Conservation (phyloP, 1,140 invertebrate species). For the Achroia grisella region DNA sequence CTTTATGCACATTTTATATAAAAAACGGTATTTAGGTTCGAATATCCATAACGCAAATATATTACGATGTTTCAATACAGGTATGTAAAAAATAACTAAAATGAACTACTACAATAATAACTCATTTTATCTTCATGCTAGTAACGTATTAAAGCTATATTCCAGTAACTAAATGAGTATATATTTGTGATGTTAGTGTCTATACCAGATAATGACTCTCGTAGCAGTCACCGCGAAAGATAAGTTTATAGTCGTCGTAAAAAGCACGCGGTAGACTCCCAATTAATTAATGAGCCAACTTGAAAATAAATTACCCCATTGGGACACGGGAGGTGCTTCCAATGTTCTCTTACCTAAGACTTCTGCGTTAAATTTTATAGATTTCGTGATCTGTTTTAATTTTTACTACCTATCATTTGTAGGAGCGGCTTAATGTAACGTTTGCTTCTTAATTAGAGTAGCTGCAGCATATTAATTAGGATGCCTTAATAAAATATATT, state of each 20-base stretch:
- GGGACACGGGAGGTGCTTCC: slow-evolving; percentile 40
- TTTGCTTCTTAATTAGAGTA: not conserved
- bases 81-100: no score
- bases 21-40: no score
- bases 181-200: slow-evolving; percentile 16
- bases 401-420: not conserved
- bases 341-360: slow-evolving; percentile 36
- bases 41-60: no score
- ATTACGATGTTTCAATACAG: no score
- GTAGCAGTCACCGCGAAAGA: slow-evolving; percentile 28
- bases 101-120: no score
- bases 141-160: not conserved
- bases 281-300: slow-evolving; percentile 65
- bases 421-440: no score
- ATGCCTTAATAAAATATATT: no score
- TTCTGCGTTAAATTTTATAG: slow-evolving; percentile 33
- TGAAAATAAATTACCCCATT: slow-evolving; percentile 49
- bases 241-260: slow-evolving; percentile 50
- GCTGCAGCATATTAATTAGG: not conserved
- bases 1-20: no score
- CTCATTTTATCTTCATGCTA: no score
- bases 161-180: not conserved
- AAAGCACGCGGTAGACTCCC: slow-evolving; percentile 47
- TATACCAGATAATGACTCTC: slow-evolving; percentile 34
- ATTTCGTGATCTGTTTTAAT: slow-evolving; percentile 12